A percentile compares a stretch with the other conserved stretches of the same genome.
phyloP scores from a whole-genome alignment of 2,113 vertebrate species.

The Sardina pilchardus region DNA sequence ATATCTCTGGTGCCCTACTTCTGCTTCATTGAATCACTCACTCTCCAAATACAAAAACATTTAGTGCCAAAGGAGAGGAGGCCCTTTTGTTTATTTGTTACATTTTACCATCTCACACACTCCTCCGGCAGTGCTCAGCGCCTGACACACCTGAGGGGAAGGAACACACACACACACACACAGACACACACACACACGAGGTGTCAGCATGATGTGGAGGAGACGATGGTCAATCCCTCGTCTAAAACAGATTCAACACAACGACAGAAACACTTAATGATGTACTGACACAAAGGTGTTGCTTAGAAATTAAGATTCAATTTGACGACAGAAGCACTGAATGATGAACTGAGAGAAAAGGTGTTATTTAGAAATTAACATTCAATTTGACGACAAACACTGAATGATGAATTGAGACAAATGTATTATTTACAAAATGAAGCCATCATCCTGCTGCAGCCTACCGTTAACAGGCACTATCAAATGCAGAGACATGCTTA shows the following conservation, averaged over 20 bases:
- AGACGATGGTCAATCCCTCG: not conserved
- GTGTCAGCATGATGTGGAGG: not conserved
- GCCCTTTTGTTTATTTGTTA: not conserved
- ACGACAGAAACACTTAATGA: not conserved
- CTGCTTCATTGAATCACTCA: slow-evolving; percentile 43
- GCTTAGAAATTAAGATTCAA: too few relatives aligned
- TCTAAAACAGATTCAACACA: not conserved
- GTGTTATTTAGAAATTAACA: too few relatives aligned
- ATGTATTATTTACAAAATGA: not conserved
- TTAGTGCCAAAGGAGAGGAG: slow-evolving; percentile 52
- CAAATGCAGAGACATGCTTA: not conserved
- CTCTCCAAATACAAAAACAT: slow-evolving; percentile 39
- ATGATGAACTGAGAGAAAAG: too few relatives aligned
- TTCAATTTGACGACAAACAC: too few relatives aligned
- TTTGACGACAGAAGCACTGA: too few relatives aligned
- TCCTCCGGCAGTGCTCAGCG: not conserved
- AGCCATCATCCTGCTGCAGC: not conserved
- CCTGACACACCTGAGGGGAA: not conserved
- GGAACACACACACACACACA: not conserved
- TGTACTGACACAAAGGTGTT: not conserved
- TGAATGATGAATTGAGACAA: too few relatives aligned
- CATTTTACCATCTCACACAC: not conserved
- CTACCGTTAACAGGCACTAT: not conserved
- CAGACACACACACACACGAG: not conserved
- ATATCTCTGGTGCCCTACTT: slow-evolving; percentile 51